Evolutionary conservation across 2,888 invertebrate species (phyloP), one percentile per base, ranked within the genome.

Genomic region (Icerya purchasi): DNA sequence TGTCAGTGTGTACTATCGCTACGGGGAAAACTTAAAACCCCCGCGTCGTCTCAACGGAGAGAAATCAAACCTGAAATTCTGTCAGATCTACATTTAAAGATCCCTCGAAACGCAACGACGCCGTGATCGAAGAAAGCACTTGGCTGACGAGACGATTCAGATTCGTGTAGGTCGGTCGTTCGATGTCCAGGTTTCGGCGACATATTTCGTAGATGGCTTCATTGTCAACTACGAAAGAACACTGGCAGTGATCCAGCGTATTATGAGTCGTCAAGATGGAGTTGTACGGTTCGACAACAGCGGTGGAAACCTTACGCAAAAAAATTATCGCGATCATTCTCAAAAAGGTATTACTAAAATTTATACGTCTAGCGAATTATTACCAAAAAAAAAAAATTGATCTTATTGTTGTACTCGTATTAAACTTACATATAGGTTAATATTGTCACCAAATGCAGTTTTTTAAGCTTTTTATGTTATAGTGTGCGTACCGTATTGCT

Each of bases 131-230:
- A 25, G 83, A 90, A 1, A 87, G 92, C 69, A 94, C 90, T 74
- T 94, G 93, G 53, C 91, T 91, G 68, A 96, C 93, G 68, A 96
- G 78, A 68, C 94, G 78, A 76, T 96, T 96, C 70, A 96, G 75
- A 76, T 96, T 96, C 69, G 91, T 91, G 80, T 94, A 94, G 22
- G 92, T 91, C 36, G 94, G 94, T 65, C 93, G 80, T 70, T 90
- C 92, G 69, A 93, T 91, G 75, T 92, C 91, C 71, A 96, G 75
- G 73, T 94, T 94, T 66, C 91, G 83, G 69, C 90, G 81, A 79
- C 93, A 93, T 76, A 84, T 86, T 75, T 94, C 82, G 74, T 91
- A 88, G 61, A 73, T 74, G 19, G 74, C 74, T 63, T 74, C 73
- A 66, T 74, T 74, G 66, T 74, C 74, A 10, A 73, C 77, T 75